Evolutionary conservation across 2,888 invertebrate genomes (phyloP).

Genomic region (Euclidia mi): DNA sequence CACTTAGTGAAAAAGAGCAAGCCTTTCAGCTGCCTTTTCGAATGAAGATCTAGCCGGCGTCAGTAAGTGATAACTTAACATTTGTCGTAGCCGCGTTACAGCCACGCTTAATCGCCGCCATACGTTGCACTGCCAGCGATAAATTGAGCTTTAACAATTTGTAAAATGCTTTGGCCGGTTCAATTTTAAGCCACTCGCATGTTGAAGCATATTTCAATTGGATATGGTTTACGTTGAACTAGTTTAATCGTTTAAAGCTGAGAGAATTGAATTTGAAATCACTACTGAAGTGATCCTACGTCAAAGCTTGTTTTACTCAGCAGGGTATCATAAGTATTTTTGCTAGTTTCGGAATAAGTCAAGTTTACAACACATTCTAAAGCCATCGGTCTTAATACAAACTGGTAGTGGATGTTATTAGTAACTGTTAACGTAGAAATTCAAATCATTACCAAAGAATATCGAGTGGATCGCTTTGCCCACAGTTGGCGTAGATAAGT

Average conservation of each 20-base stretch:
- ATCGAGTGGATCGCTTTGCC: too few relatives aligned
- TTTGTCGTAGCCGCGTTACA: conserved; percentile 53
- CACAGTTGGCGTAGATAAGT: too few relatives aligned
- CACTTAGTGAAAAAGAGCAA: conserved; percentile 28
- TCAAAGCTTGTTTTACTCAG: too few relatives aligned
- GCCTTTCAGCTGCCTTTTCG: conserved; percentile 27
- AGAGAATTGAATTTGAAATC: conserved; percentile 2
- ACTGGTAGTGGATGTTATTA: too few relatives aligned
- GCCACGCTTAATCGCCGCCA: conserved; percentile 59
- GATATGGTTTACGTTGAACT: background rate
- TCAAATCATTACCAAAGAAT: too few relatives aligned
- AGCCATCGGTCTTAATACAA: too few relatives aligned
- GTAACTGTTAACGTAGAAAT: too few relatives aligned
- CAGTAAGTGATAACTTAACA: conserved; percentile 57
- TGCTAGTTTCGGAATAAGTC: too few relatives aligned
- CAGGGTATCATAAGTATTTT: too few relatives aligned
- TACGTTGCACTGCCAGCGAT: conserved; percentile 58
- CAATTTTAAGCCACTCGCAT: conserved; percentile 26
- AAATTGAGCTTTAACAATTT: conserved; percentile 59
- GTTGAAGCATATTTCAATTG: background rate
- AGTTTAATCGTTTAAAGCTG: too few relatives aligned
- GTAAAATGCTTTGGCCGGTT: conserved; percentile 45
- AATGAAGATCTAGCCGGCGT: conserved; percentile 46
- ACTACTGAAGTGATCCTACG: background rate
- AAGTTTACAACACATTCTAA: too few relatives aligned